A percentile compares a stretch with the other conserved stretches of the same genome.
Evolutionary conservation across 1,140 invertebrate species (phyloP).

Genomic region (Rhyacophila brunnea): DNA sequence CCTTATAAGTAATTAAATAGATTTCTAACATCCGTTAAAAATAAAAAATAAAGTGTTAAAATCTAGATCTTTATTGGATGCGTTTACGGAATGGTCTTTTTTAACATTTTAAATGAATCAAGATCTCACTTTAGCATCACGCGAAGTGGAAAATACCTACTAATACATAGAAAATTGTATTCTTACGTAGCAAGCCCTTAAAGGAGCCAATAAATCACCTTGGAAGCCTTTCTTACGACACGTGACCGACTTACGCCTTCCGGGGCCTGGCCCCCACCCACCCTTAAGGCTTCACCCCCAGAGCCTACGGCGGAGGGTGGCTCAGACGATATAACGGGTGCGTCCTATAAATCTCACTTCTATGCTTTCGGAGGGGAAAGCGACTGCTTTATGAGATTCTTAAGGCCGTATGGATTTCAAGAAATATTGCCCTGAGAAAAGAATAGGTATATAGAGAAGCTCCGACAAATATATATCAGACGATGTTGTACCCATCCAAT

Average conservation of each 20-base stretch:
- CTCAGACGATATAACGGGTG: constrained; percentile 42
- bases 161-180: constrained; percentile 26
- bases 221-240: constrained; percentile 34
- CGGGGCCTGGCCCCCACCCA: constrained; percentile 12
- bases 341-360: constrained; percentile 56
- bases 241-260: constrained; percentile 37
- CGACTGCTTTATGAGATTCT: constrained; percentile 58
- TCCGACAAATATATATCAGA: constrained; percentile 28
- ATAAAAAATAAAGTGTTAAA: too few relatives aligned
- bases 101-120: background rate
- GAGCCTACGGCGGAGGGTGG: constrained; percentile 7
- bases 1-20: too few relatives aligned
- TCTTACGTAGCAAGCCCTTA: constrained; percentile 30
- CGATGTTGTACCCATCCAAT: constrained; percentile 27
- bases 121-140: background rate
- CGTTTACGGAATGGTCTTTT: background rate
- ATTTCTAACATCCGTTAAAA: too few relatives aligned
- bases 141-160: constrained; percentile 3
- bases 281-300: constrained; percentile 3
- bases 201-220: constrained; percentile 31
- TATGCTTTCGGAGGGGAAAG: constrained; percentile 54
- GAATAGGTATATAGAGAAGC: constrained; percentile 25
- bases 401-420: constrained; percentile 58
- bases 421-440: constrained; percentile 50
- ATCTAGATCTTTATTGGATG: too few relatives aligned